Evolutionary conservation across 2,113 vertebrate genomes (phyloP).

Genomic region (Panurus biarmicus): DNA sequence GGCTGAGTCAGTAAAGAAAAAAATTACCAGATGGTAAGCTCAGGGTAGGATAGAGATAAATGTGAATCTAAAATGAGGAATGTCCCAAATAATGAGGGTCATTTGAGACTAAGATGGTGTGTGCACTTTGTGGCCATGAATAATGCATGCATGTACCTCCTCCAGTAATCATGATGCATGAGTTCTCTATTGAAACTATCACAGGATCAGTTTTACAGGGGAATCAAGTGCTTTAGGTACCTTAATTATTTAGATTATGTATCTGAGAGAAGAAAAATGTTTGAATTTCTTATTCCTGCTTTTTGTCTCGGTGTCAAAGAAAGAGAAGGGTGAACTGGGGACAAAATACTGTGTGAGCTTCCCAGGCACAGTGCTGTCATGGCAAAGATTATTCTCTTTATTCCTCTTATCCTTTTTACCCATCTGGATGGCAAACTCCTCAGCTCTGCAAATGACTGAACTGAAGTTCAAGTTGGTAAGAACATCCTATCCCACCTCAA

Average conservation of each 20-base stretch:
- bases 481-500: background rate
- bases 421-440: background rate
- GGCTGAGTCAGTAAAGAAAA: background rate
- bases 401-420: background rate
- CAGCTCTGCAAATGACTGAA: background rate
- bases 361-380: background rate
- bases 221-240: background rate
- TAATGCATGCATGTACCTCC: conserved; percentile 25
- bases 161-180: conserved; percentile 26
- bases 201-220: background rate
- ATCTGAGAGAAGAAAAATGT: background rate
- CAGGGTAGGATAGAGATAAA: conserved; percentile 43
- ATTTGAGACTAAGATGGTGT: conserved; percentile 3
- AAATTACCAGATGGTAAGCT: conserved; percentile 36
- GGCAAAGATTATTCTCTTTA: background rate
- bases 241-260: conserved; percentile 45
- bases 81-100: conserved; percentile 37
- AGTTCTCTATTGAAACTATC: conserved; percentile 18
- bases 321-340: background rate
- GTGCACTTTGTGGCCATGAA: conserved; percentile 50
- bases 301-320: background rate
- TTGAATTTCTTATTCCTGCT: background rate
- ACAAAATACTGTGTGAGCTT: background rate
- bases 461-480: background rate
- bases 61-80: conserved; percentile 34